Percentiles rank a stretch among this genome's conserved stretches.
Conservation (phyloP, 2,113 vertebrate species). For the Mobula birostris region DNA sequence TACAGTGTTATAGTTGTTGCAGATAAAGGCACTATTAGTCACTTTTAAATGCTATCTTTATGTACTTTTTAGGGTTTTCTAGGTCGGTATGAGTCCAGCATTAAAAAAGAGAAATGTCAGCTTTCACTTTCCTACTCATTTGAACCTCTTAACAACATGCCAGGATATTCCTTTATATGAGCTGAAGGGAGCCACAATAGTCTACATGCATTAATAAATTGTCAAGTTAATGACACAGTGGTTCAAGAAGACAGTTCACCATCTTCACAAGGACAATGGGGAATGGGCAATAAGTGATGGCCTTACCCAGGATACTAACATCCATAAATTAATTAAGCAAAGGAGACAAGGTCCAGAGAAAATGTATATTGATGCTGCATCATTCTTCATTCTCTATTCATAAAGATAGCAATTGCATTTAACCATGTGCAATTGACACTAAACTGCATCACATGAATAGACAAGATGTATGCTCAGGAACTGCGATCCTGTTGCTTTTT, state of each 20-base stretch:
- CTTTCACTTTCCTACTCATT: background rate
- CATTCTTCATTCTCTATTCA: background rate
- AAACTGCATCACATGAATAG: too few relatives aligned
- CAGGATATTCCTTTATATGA: background rate
- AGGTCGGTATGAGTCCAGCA: background rate
- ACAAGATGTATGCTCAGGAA: too few relatives aligned
- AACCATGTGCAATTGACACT: background rate
- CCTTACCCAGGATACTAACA: too few relatives aligned
- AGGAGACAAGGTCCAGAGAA: background rate
- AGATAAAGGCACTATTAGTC: background rate
- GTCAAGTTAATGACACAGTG: background rate
- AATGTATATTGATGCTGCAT: background rate
- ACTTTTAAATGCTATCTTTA: background rate
- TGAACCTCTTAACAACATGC: background rate
- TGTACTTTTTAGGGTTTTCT: background rate
- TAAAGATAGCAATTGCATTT: background rate
- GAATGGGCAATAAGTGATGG: too few relatives aligned
- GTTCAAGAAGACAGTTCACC: too few relatives aligned
- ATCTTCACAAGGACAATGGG: too few relatives aligned
- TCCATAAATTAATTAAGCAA: too few relatives aligned
- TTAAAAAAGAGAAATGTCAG: background rate
- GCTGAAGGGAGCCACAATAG: background rate
- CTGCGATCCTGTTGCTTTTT: too few relatives aligned
- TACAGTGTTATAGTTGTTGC: background rate
- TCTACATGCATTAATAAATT: background rate